Conservation (phyloP, 2,888 invertebrate genomes). For the Chymomyza fuscimana region DNA sequence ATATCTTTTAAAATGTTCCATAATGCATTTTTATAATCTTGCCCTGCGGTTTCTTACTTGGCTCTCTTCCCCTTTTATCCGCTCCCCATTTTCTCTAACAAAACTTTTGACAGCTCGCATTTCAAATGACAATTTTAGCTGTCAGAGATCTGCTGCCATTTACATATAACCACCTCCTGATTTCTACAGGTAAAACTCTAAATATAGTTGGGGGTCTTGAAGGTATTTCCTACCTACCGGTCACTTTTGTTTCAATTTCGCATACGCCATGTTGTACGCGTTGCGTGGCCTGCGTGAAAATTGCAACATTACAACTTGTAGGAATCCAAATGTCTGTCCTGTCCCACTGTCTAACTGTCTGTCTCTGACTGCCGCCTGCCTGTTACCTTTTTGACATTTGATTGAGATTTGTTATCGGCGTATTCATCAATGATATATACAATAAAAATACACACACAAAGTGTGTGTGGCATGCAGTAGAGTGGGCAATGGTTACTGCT, state of each 20-base stretch:
- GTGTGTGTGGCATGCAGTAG: background rate
- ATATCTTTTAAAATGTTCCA: too few relatives aligned
- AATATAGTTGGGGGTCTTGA: background rate
- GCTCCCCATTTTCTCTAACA: background rate
- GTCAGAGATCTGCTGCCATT: slow-evolving; percentile 49
- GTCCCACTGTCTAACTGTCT: slow-evolving; percentile 4
- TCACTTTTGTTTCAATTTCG: slow-evolving; percentile 51
- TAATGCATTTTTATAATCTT: background rate
- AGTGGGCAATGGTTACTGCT: background rate
- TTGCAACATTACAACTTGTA: slow-evolving; percentile 78
- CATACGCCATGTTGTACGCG: slow-evolving; percentile 52
- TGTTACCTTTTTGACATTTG: slow-evolving; percentile 80
- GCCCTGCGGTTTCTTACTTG: background rate
- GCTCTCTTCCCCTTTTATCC: background rate
- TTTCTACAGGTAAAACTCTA: slow-evolving; percentile 4
- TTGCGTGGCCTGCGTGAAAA: slow-evolving; percentile 68
- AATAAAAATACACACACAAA: slow-evolving; percentile 64
- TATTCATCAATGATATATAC: slow-evolving; percentile 78
- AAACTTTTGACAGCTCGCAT: slow-evolving; percentile 54
- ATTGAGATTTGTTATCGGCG: slow-evolving; percentile 80
- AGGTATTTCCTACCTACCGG: background rate
- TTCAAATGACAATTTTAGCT: slow-evolving; percentile 76
- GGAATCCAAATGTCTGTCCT: background rate
- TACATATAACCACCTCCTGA: background rate
- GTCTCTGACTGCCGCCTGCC: slow-evolving; percentile 53